phyloP scores from a whole-genome alignment of 1,140 invertebrate genomes.

The Tetramorium simillimum region DNA sequence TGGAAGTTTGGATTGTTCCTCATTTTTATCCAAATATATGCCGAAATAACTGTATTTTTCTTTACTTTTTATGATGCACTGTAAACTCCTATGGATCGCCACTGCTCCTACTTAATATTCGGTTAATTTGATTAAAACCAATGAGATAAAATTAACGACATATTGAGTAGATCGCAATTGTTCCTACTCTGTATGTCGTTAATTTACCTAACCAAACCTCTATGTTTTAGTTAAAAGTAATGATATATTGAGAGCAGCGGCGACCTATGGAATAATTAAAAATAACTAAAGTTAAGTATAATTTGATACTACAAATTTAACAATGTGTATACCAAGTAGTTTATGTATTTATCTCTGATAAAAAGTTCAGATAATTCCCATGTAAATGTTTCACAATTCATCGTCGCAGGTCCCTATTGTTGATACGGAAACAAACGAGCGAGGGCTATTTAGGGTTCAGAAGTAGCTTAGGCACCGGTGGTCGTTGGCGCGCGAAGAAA shows the following conservation, averaged over 20 bases:
- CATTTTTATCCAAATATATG: neutral
- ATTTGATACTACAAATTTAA: no score
- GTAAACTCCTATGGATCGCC: no score
- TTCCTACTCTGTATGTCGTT: no score
- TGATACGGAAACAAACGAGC: conserved; percentile 13
- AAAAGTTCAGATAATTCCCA: neutral
- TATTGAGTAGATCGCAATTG: no score
- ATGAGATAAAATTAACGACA: no score
- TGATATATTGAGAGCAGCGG: no score
- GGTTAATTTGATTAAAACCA: no score
- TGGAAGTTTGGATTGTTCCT: neutral
- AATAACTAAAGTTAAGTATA: no score
- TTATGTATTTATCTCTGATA: neutral
- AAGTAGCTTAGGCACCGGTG: neutral
- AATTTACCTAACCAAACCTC: no score
- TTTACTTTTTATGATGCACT: neutral
- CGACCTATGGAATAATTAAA: no score
- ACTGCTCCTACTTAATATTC: no score
- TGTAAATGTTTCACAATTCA: neutral
- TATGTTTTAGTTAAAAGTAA: no score
- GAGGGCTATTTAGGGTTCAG: neutral
- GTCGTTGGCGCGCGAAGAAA: conserved; percentile 42
- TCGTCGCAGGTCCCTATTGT: neutral
- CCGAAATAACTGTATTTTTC: neutral
- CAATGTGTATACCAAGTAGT: neutral